Evolutionary conservation across 2,113 vertebrate genomes (phyloP).

Genomic region (Trinectes maculatus): DNA sequence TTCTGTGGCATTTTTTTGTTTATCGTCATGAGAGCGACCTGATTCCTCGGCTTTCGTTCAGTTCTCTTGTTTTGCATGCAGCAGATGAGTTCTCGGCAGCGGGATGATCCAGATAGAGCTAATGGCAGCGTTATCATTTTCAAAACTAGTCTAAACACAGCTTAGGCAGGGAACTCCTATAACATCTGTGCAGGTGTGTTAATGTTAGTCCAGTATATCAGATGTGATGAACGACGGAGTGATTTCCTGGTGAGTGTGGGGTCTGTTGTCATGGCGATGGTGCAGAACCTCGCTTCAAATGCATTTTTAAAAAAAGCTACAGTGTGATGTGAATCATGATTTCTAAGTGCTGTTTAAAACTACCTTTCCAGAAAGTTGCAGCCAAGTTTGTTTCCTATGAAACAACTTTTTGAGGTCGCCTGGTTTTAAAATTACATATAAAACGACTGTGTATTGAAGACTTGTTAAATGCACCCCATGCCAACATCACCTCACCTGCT

Average conservation of each 20-base stretch:
- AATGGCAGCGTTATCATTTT: slow-evolving; percentile 54
- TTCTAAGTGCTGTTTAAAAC: background rate
- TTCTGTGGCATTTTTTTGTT: no score
- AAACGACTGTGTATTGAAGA: no score
- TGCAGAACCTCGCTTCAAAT: no score
- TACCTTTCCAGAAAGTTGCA: background rate
- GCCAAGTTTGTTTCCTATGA: background rate
- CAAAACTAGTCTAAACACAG: slow-evolving; percentile 72
- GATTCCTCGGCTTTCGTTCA: slow-evolving; percentile 1
- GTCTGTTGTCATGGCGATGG: no score
- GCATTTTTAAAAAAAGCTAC: no score
- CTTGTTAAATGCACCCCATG: no score
- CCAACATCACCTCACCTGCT: background rate
- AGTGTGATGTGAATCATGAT: no score
- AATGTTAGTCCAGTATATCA: slow-evolving; percentile 71
- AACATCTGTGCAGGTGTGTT: slow-evolving; percentile 72
- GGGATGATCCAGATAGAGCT: slow-evolving; percentile 37
- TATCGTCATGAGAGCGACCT: no score
- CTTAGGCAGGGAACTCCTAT: slow-evolving; percentile 31
- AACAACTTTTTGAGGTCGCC: no score
- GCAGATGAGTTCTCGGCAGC: slow-evolving; percentile 48
- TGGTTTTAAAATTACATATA: no score
- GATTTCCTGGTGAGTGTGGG: slow-evolving; percentile 34
- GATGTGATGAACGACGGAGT: slow-evolving; percentile 25
- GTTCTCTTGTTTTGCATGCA: slow-evolving; percentile 2